Evolutionary conservation across 2,113 vertebrate species (phyloP).

Genomic region (Leptobrachium leishanense): DNA sequence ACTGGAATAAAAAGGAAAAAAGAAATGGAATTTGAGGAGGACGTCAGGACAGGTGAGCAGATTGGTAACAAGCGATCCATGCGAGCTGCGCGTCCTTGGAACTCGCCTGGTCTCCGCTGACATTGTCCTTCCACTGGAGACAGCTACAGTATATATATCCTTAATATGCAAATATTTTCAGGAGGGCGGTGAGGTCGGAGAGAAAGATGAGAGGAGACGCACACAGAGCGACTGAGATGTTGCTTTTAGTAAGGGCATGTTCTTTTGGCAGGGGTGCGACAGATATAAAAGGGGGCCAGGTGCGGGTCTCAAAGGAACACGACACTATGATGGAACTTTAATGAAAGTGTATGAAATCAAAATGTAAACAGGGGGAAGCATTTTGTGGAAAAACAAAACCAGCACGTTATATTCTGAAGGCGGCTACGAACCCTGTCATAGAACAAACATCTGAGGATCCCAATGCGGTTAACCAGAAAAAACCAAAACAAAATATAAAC

Average conservation of each 20-base stretch:
- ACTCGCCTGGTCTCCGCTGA: not conserved
- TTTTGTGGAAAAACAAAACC: too few relatives aligned
- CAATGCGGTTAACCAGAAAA: too few relatives aligned
- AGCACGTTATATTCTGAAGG: too few relatives aligned
- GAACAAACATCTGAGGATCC: too few relatives aligned
- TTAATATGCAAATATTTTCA: slow-evolving; percentile 47
- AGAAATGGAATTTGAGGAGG: not conserved
- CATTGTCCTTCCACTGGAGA: slow-evolving; percentile 9
- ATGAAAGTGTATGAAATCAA: too few relatives aligned
- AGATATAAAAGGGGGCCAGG: not conserved
- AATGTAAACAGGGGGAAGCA: too few relatives aligned
- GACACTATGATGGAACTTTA: too few relatives aligned
- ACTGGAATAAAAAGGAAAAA: not conserved
- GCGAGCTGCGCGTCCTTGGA: slow-evolving; percentile 18
- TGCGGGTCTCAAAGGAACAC: not conserved
- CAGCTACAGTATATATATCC: slow-evolving; percentile 18
- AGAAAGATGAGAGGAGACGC: slow-evolving; percentile 10
- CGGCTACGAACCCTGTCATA: too few relatives aligned
- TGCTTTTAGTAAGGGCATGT: slow-evolving; percentile 44
- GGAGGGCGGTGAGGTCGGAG: slow-evolving; percentile 24
- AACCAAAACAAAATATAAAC: too few relatives aligned
- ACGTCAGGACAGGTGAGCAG: not conserved
- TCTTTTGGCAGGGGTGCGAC: not conserved
- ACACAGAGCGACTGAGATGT: slow-evolving; percentile 13
- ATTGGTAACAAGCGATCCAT: not conserved